A percentile compares a stretch with the other conserved stretches of the same genome.
These are phyloP conservation scores for Taxidea taxus DNA, from an alignment of 2,113 vertebrate genomes.

Conservation along the genomic window DNA sequence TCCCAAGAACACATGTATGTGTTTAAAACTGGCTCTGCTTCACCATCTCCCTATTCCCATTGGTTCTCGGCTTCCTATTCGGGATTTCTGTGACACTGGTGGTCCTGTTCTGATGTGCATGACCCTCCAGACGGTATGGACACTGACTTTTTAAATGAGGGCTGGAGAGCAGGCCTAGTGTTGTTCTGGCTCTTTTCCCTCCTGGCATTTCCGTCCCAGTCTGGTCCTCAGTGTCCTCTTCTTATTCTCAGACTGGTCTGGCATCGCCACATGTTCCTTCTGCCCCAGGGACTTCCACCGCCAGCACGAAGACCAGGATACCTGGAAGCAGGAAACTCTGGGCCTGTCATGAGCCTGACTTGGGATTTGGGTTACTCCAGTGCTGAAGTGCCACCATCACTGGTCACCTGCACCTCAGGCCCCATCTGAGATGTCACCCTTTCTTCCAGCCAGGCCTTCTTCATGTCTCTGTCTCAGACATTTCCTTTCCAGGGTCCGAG, in stretches of 20 bases:
- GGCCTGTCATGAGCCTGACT: neutral
- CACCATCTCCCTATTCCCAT: neutral
- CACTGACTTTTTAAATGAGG: neutral
- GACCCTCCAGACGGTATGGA: neutral
- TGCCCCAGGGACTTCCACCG: neutral
- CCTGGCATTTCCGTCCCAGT: neutral
- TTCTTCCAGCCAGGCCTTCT: neutral
- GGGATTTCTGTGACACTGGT: neutral
- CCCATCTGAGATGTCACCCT: neutral
- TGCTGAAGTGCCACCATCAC: neutral
- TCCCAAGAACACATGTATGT: neutral
- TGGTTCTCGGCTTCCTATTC: neutral
- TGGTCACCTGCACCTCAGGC: neutral
- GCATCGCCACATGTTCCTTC: neutral
- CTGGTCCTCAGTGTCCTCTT: neutral
- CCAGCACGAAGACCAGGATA: neutral
- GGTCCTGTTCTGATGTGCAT: neutral
- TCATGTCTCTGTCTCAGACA: neutral
- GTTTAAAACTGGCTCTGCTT: neutral
- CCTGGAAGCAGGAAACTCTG: neutral
- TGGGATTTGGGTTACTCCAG: neutral
- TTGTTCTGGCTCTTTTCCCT: constrained; percentile 23
- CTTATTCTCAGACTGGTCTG: neutral
- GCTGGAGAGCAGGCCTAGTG: neutral
- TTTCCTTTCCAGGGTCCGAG: neutral